These are phyloP conservation scores for Sus scrofa DNA, from an alignment of 2,113 vertebrate species.

Conservation along the genomic window DNA sequence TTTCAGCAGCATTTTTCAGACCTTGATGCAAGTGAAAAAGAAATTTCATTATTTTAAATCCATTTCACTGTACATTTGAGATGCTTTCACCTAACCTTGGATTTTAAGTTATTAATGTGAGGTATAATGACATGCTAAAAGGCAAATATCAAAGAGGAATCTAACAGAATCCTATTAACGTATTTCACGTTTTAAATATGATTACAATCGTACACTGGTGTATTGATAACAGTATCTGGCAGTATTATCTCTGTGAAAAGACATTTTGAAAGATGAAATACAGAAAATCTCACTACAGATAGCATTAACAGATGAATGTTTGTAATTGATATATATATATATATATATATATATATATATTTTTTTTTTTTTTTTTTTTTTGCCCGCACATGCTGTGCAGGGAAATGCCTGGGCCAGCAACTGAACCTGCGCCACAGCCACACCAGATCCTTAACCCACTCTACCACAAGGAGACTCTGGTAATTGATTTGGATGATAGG, in stretches of 20 bases:
- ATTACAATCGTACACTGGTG: constrained; percentile 21
- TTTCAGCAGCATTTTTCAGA: neutral
- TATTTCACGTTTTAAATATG: constrained; percentile 17
- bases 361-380: no score
- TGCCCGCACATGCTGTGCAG: no score
- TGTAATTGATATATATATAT: neutral
- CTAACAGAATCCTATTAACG: neutral
- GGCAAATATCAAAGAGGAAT: neutral
- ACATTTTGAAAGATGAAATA: constrained; percentile 30
- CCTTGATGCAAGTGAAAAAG: neutral
- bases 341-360: no score
- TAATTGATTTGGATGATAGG: neutral
- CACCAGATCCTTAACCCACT: no score
- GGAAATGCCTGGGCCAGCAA: no score
- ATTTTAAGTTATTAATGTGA: neutral
- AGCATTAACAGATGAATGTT: constrained; percentile 9
- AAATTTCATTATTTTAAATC: neutral
- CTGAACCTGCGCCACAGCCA: no score
- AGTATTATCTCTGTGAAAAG: neutral
- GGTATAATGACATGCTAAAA: neutral
- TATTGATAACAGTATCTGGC: neutral
- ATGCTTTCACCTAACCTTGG: neutral
- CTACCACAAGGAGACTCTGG: no score
- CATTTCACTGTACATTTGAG: neutral
- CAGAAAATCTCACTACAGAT: neutral